These are phyloP conservation scores for Anniella stebbinsi DNA, from an alignment of 2,797 vertebrate genomes.

Conservation along the genomic window DNA sequence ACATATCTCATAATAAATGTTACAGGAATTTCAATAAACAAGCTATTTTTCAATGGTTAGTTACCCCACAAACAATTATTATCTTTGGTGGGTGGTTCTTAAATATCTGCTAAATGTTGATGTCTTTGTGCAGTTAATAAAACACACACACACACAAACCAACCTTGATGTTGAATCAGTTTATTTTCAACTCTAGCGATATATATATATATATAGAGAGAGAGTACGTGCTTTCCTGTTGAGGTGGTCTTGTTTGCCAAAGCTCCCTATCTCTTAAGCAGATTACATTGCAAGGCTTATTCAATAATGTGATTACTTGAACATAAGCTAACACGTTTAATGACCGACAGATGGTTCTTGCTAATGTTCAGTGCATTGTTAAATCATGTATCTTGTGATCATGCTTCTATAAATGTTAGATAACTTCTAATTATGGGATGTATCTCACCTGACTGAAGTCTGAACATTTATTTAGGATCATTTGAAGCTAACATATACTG, in stretches of 20 bases:
- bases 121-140: not conserved
- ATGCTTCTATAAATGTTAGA: not conserved
- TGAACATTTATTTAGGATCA: not conserved
- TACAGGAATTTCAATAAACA: not conserved
- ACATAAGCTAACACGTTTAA: not conserved
- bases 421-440: not conserved
- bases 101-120: no score
- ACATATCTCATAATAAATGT: not conserved
- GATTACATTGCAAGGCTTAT: not conserved
- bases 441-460: not conserved
- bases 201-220: no score
- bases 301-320: conserved; percentile 8
- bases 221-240: not conserved
- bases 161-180: not conserved
- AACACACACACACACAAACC: no score
- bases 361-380: not conserved
- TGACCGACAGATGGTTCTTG: conserved; percentile 10
- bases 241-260: conserved; percentile 15
- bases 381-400: not conserved
- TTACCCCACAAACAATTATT: not conserved
- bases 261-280: not conserved
- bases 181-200: not conserved
- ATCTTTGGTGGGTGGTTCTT: not conserved
- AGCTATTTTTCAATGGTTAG: not conserved
- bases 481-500: not conserved